phyloP scores from a whole-genome alignment of 2,113 vertebrate genomes.

The Neotoma lepida region DNA sequence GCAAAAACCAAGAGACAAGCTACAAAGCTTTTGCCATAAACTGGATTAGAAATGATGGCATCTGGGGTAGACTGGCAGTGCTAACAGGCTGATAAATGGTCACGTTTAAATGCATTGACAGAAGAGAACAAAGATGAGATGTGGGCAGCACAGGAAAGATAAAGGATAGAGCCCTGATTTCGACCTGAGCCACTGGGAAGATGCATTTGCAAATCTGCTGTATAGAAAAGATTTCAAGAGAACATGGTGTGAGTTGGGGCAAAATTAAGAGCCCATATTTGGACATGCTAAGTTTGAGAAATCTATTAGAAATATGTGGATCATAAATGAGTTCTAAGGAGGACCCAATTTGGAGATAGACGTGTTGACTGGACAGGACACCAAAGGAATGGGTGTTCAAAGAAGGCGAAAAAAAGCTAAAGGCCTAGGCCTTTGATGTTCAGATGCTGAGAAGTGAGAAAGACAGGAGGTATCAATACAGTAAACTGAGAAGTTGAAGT shows the following conservation, averaged over 20 bases:
- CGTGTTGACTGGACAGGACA: background rate
- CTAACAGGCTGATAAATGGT: background rate
- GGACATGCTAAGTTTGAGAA: background rate
- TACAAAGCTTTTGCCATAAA: background rate
- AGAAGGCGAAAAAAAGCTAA: background rate
- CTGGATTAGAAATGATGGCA: background rate
- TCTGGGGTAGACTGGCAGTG: background rate
- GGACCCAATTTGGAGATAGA: background rate
- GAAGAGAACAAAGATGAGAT: background rate
- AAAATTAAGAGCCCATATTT: background rate
- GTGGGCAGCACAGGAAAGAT: background rate
- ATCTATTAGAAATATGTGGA: background rate
- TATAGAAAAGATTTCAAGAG: background rate
- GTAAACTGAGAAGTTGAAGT: background rate
- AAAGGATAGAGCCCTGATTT: background rate
- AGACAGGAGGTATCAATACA: background rate
- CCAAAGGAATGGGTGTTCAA: background rate
- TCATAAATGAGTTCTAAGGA: background rate
- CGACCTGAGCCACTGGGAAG: background rate
- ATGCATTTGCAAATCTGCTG: background rate
- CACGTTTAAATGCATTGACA: slow-evolving; percentile 5
- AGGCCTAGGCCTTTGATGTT: background rate
- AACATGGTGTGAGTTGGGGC: background rate
- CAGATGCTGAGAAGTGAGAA: background rate
- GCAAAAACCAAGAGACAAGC: background rate